Conservation (phyloP, 2,113 vertebrate species). For the Tinamus guttatus region DNA sequence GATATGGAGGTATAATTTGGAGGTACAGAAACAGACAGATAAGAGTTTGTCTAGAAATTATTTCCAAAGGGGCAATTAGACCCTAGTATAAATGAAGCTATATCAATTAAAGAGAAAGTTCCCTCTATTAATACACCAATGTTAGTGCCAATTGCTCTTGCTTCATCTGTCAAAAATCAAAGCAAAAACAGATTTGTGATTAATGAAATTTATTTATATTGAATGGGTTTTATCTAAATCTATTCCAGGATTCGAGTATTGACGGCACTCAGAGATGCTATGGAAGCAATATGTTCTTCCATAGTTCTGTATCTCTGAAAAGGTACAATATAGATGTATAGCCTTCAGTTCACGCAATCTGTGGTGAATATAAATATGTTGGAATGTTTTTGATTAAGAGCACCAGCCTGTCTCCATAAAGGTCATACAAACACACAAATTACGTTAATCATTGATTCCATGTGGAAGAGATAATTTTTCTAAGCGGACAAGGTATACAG, state of each 20-base stretch:
- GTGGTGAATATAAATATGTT: background rate
- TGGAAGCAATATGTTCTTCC: background rate
- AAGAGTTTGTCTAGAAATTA: background rate
- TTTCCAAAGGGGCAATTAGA: background rate
- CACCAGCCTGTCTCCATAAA: background rate
- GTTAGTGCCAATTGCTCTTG: background rate
- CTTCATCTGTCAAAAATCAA: slow-evolving; percentile 11
- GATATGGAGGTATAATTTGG: background rate
- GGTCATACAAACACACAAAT: background rate
- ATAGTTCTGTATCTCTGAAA: background rate
- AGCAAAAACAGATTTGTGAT: background rate
- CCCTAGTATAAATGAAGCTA: background rate
- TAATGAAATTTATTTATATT: background rate
- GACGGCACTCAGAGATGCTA: background rate
- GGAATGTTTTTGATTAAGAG: background rate
- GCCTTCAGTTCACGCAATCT: background rate
- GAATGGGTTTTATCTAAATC: background rate
- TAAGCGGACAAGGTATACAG: background rate
- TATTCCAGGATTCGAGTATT: background rate
- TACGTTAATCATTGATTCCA: background rate
- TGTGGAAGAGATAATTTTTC: background rate
- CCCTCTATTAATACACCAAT: no score
- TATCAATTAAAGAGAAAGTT: background rate
- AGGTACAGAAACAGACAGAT: background rate
- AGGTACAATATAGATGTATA: background rate